Base-by-base conservation (phyloP, 2,888 invertebrate species). In the Octonoba sinensis region DNA sequence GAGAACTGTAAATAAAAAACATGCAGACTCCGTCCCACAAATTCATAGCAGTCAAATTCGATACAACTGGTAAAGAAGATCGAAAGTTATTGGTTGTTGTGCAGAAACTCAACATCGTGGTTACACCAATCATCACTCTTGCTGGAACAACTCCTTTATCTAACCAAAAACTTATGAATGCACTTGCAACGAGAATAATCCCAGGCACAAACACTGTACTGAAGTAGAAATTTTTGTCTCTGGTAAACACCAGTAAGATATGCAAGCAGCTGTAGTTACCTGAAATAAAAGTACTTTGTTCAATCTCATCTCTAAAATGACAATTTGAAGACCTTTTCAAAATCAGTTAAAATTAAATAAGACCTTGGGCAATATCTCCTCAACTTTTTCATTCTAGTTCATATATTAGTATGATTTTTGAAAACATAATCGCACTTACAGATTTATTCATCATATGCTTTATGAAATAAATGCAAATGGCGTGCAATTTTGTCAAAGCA, bases 81-180 rank as follows among this genome's bases (percentile, higher is more conserved):
- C 89, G 87, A 85, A 89, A 89, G 44, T 83, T 87, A 84, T 87
- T 87, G 85, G 88, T 88, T 76, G 96, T 96, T 87, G 96, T 96
- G 93, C 96, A 96, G 92, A 96, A 96, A 91, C 96, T 96, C 93
- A 96, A 93, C 96, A 96, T 96, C 89, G 96, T 96, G 87, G 96
- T 96, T 88, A 96, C 96, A 90, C 96, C 96, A 91, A 96, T 96
- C 96, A 96, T 96, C 88, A 96, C 96, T 91, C 96, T 92, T 89
- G 96, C 96, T 89, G 96, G 96, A 88, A 96, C 96, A 87, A 96
- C 96, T 91, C 96, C 96, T 95, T 96, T 96, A 91, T 96, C 96
- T 90, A 96, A 92, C 96, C 96, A 96, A 92, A 96, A 96, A 88
- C 96, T 96, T 90, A 96, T 96, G 92, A 96, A 96, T 88, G 96